phyloP scores from a whole-genome alignment of 1,140 invertebrate genomes.

The Pinna nobilis region DNA sequence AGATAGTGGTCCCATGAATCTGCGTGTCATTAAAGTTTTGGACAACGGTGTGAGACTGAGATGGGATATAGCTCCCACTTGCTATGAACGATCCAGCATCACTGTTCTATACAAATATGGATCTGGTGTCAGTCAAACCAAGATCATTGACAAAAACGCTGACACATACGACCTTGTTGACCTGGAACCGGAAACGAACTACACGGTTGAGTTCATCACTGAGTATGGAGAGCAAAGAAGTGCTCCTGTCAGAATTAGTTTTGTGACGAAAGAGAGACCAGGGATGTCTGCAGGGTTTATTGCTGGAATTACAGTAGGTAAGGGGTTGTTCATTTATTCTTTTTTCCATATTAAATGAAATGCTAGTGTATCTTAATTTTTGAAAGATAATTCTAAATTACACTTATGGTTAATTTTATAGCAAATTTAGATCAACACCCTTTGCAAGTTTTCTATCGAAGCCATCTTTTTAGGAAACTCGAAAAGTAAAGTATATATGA shows the following conservation, averaged over 20 bases:
- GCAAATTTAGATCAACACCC: no score
- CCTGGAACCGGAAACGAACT: constrained; percentile 25
- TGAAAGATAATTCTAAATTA: no score
- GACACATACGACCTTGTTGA: constrained; percentile 13
- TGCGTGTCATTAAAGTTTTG: not conserved
- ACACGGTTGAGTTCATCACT: constrained; percentile 25
- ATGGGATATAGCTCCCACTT: constrained; percentile 23
- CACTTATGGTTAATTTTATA: no score
- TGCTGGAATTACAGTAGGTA: constrained; percentile 19
- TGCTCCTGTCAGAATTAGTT: constrained; percentile 27
- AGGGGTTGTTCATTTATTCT: no score
- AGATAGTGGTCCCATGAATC: constrained; percentile 38
- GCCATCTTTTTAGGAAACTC: no score
- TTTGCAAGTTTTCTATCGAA: no score
- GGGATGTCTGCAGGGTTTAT: constrained; percentile 5
- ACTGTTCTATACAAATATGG: not conserved
- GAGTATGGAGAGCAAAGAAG: constrained; percentile 12
- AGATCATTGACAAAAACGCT: constrained; percentile 14
- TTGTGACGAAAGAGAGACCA: constrained; percentile 9
- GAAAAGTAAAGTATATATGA: no score
- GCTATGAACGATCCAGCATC: constrained; percentile 18
- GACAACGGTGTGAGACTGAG: constrained; percentile 11
- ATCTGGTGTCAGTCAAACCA: not conserved
- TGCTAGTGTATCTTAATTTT: no score
- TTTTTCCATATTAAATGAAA: no score